A percentile compares a stretch with the other conserved stretches of the same genome.
These are phyloP conservation scores for Drosophila murphyi DNA, from an alignment of 1,140 invertebrate genomes.

Conservation along the genomic window DNA sequence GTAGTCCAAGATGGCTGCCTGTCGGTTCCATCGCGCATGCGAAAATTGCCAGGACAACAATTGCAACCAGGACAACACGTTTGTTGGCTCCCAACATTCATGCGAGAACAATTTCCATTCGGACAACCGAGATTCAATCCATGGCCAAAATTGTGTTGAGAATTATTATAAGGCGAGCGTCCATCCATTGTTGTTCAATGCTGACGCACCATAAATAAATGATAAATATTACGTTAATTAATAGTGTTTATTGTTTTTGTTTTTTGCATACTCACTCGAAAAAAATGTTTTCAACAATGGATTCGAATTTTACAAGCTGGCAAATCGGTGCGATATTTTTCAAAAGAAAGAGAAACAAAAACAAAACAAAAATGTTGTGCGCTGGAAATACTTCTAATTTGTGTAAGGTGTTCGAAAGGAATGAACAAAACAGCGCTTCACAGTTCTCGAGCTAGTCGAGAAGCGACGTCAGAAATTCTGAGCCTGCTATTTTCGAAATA, in stretches of 20 bases:
- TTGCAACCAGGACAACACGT: slow-evolving; percentile 18
- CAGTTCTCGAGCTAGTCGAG: background rate
- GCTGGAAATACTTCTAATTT: slow-evolving; percentile 32
- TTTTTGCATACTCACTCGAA: background rate
- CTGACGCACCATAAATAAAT: background rate
- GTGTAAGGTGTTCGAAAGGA: slow-evolving; percentile 21
- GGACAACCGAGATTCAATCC: slow-evolving; percentile 30
- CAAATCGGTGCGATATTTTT: slow-evolving; percentile 35
- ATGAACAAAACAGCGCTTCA: slow-evolving; percentile 34
- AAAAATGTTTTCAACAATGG: background rate
- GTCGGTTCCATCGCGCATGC: background rate
- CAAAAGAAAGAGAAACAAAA: slow-evolving; percentile 16
- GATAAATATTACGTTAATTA: background rate
- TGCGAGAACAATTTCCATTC: slow-evolving; percentile 35
- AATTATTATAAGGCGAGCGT: background rate
- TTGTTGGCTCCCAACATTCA: background rate
- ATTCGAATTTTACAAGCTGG: background rate
- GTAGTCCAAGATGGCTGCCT: slow-evolving; percentile 13
- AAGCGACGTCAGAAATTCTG: slow-evolving; percentile 14
- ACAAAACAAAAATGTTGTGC: slow-evolving; percentile 24
- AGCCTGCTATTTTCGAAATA: slow-evolving; percentile 44
- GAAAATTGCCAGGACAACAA: slow-evolving; percentile 47
- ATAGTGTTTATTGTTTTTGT: background rate
- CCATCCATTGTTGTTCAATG: slow-evolving; percentile 47
- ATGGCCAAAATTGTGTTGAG: background rate